phyloP scores from a whole-genome alignment of 2,888 invertebrate genomes.

The Boloria selene region DNA sequence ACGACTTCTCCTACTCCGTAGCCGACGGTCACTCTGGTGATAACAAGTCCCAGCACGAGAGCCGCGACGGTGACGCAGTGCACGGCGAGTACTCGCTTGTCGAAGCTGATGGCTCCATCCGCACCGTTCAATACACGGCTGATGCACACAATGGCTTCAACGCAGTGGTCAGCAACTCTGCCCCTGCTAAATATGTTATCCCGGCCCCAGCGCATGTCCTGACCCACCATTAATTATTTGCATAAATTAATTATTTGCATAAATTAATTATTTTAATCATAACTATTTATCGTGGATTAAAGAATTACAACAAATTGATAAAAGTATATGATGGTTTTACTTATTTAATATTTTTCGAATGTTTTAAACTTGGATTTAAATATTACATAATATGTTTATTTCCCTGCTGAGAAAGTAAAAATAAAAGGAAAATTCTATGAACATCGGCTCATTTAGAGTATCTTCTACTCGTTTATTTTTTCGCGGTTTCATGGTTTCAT shows the following conservation, averaged over 20 bases:
- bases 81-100: constrained; percentile 74
- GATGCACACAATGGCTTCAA: constrained; percentile 76
- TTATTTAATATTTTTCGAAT: too few relatives aligned
- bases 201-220: constrained; percentile 49
- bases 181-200: constrained; percentile 44
- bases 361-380: too few relatives aligned
- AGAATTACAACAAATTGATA: not conserved
- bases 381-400: too few relatives aligned
- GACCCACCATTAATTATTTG: constrained; percentile 48
- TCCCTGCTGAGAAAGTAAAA: too few relatives aligned
- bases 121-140: constrained; percentile 77
- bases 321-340: too few relatives aligned
- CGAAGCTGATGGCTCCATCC: constrained; percentile 74
- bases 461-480: too few relatives aligned
- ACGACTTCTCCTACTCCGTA: constrained; percentile 81
- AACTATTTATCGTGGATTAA: not conserved
- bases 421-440: too few relatives aligned
- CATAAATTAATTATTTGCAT: too few relatives aligned
- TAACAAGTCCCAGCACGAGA: constrained; percentile 80
- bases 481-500: too few relatives aligned
- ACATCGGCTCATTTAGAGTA: too few relatives aligned
- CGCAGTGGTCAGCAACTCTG: constrained; percentile 67
- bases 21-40: constrained; percentile 82
- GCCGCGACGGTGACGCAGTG: constrained; percentile 83
- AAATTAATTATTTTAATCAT: not conserved